Conservation (phyloP, 2,888 invertebrate species). For the Lasioglossum oenotherae region DNA sequence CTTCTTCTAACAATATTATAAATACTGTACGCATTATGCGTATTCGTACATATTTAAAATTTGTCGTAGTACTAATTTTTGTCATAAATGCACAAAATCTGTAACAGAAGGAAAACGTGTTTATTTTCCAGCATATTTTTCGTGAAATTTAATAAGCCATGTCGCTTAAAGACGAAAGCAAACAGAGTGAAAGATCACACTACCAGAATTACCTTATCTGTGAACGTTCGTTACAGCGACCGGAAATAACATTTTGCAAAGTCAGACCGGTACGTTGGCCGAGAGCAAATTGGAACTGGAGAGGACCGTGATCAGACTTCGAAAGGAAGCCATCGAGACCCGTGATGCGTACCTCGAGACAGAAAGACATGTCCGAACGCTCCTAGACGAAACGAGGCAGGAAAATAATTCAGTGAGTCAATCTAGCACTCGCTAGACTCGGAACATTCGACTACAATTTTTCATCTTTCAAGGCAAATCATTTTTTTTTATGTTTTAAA, state of each 20-base stretch:
- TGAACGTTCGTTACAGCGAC: conserved; percentile 59
- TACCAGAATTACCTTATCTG: conserved; percentile 42
- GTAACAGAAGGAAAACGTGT: background rate
- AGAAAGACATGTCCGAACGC: conserved; percentile 33
- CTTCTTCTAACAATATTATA: background rate
- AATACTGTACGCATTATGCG: background rate
- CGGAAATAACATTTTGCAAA: conserved; percentile 63
- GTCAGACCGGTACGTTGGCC: conserved; percentile 62
- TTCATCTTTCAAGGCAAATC: background rate
- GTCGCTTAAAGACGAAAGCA: background rate
- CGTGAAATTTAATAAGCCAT: conserved; percentile 3
- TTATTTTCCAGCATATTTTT: background rate
- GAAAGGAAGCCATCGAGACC: conserved; percentile 44
- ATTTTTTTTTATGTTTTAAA: background rate
- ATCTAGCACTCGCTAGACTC: background rate
- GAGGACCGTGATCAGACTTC: conserved; percentile 55
- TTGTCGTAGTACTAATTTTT: background rate
- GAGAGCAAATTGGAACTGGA: conserved; percentile 69
- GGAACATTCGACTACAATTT: background rate
- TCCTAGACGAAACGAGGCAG: conserved; percentile 42
- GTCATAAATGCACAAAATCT: background rate
- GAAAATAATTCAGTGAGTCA: conserved; percentile 59
- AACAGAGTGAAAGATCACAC: background rate
- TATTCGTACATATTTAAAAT: background rate
- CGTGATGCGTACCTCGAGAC: conserved; percentile 49